Percentiles rank a stretch among this genome's conserved stretches.
phyloP scores from a whole-genome alignment of 2,113 vertebrate genomes.

The Coptodon rendalli region DNA sequence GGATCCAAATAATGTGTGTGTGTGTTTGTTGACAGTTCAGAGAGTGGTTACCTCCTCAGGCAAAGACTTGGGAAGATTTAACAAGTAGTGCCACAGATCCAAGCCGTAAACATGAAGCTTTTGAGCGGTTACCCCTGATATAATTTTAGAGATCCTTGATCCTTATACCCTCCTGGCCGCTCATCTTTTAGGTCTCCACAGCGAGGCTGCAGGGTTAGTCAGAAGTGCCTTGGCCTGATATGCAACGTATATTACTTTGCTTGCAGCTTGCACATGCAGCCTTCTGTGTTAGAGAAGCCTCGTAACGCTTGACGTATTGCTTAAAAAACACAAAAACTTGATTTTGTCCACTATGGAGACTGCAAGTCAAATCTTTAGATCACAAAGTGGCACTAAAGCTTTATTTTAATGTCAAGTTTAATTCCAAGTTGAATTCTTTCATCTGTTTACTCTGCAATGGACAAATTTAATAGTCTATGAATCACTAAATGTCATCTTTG shows the following conservation, averaged over 20 bases:
- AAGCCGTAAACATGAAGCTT: not conserved
- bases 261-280: conserved; percentile 7
- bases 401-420: not conserved
- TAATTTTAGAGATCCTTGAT: not conserved
- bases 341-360: not conserved
- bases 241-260: conserved; percentile 7
- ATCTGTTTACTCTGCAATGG: not conserved
- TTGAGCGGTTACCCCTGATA: not conserved
- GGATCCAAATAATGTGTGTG: not conserved
- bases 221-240: conserved; percentile 67
- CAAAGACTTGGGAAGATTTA: not conserved
- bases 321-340: not conserved
- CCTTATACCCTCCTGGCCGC: not conserved
- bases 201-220: conserved; percentile 1
- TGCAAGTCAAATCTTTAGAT: not conserved
- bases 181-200: not conserved
- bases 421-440: not conserved
- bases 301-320: not conserved
- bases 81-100: not conserved
- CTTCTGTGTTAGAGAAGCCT: not conserved
- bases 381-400: not conserved
- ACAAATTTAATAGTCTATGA: not conserved
- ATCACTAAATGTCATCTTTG: not conserved
- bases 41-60: not conserved
- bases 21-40: not conserved